Base-by-base conservation (phyloP, 92 coral and sea anemone species). In the Blastomussa wellsi region DNA sequence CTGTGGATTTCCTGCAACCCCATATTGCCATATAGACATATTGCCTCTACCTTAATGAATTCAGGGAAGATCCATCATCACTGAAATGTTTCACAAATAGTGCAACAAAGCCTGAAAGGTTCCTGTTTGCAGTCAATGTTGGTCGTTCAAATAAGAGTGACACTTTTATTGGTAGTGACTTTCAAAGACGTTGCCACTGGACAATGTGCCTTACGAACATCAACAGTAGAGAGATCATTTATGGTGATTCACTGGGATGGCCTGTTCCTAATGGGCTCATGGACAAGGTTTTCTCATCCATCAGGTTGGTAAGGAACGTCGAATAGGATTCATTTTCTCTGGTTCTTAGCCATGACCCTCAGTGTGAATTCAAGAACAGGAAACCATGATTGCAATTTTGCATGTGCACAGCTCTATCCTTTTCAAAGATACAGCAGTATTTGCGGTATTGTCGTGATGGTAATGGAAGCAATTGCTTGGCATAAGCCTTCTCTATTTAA, bases 191-290 rank as follows among this genome's bases (percentile, higher is more conserved):
- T 36, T 66, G 79, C 48, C 89, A 86, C 33, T 86, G 89, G 89
- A 86, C 68, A 64, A 41, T 86, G 49, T 86, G 89, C 72, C 79
- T 33, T 68, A 84, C 78, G 47, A 69, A 86, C 55, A 66, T 67
- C 8, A 29, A 47, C 44, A 28, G 68, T 41, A 78, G 52, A 47
- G 65, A 67, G 71, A 79, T 86, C 60, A 72, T 79, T 53, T 86
- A 86, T 68, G 89, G 89, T 78, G 89, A 86, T 51, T 67, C 89
- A 51, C 59, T 86, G 32, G 89, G 72, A 29, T 86, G 89, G 89
- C 70, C 78, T 44, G 79, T 69, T 38, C 89, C 89, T 62, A 39
- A 69, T 41, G 48, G 72, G 44, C 83, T 86, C 36, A 15, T 85
- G 17, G 55, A 48, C 60, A 67, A 86, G 76, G 79, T 78, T 20